Evolutionary conservation across 2,797 vertebrate genomes (phyloP), one percentile per base, ranked within the genome.

Genomic region (Macropodus opercularis): DNA sequence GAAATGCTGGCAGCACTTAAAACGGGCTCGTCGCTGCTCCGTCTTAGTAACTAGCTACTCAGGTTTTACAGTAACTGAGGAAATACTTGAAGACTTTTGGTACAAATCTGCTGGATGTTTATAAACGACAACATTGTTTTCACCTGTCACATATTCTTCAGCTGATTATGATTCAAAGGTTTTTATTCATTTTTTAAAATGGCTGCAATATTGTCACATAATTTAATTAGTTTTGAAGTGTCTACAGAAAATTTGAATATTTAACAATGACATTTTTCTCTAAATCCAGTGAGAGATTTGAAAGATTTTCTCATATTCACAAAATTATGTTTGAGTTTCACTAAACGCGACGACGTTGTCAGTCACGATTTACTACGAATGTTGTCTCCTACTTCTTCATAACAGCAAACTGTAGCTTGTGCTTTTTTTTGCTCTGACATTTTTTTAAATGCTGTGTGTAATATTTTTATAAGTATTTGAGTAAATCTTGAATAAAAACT

Each of bases 51-150:
- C 27, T 35, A 57, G 52, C 11, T 52, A 35, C 73, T 83, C 83
- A 80, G 78, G 63, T n/a, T 60, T n/a, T n/a, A n/a, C n/a, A n/a
- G 12, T 6, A 42, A 38, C 51, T 62, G 39, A 46, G 63, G 6
- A 50, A 72, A 80, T 79, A 88, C 86, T 88, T 88, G 83, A 88
- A 84, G 15, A 39, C 65, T 81, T 69, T 68, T 66, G 34, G 24
- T 23, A 12, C 11, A 31, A 29, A 11, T 47, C 3, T 35, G 21
- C 19, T 34, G 49, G 43, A 64, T 56, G 27, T 74, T 62, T 54
- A 8, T 58, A 24, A 22, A 49, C 13, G 19, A 52, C 9, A 42
- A 1, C 0, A n/a, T 63, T 55, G 49, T 46, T 48, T 52, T 55
- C 44, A 18, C 6, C 17, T 22, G 26, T 36, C 49, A 3, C 34